A percentile compares a stretch with the other conserved stretches of the same genome.
Conservation (phyloP, 2,113 vertebrate genomes). For the Oostethus manadensis region DNA sequence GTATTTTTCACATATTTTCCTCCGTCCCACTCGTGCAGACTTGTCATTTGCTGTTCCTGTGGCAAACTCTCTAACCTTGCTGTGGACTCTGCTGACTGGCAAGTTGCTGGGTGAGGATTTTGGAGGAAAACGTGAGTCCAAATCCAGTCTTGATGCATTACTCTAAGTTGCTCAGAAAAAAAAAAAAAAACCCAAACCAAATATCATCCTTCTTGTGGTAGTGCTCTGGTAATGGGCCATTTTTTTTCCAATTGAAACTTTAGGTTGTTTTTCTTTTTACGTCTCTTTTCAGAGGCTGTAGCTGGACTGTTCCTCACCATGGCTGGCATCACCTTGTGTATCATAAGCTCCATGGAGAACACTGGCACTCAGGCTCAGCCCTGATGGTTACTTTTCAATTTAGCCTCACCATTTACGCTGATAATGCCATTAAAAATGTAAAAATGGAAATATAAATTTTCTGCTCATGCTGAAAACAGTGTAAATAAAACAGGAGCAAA, state of each 20-base stretch:
- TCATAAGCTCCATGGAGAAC: constrained; percentile 69
- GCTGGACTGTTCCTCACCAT: constrained; percentile 81
- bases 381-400: neutral
- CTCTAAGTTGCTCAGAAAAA: neutral
- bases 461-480: no score
- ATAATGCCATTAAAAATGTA: no score
- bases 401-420: no score
- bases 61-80: constrained; percentile 87
- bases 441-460: no score
- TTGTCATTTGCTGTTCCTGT: constrained; percentile 89
- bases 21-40: constrained; percentile 65
- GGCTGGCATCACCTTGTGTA: constrained; percentile 79
- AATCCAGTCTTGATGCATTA: neutral
- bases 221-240: no score
- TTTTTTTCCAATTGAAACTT: no score
- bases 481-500: no score
- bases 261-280: neutral
- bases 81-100: constrained; percentile 85
- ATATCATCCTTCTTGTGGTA: neutral
- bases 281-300: constrained; percentile 69
- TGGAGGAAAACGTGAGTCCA: constrained; percentile 85
- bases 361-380: constrained; percentile 15
- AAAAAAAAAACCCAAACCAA: neutral
- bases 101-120: constrained; percentile 88
- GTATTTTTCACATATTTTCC: neutral